These are phyloP conservation scores for Elymnias hypermnestra DNA, from an alignment of 1,140 invertebrate genomes.

Conservation along the genomic window DNA sequence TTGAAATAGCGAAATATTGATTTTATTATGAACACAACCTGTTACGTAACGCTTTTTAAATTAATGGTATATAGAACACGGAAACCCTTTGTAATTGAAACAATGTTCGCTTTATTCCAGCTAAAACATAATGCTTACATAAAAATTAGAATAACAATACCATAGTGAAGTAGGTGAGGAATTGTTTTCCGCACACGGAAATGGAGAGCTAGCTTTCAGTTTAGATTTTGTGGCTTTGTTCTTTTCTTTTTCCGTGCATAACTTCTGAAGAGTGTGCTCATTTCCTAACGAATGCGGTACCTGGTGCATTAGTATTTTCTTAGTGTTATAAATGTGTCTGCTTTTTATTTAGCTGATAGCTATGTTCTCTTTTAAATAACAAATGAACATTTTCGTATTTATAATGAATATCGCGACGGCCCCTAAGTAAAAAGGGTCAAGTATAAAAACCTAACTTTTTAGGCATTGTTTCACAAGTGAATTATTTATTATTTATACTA, in stretches of 20 bases:
- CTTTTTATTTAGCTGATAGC: too few relatives aligned
- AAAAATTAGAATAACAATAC: slow-evolving; percentile 14
- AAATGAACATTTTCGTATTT: too few relatives aligned
- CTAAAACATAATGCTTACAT: slow-evolving; percentile 8
- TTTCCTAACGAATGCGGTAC: not conserved
- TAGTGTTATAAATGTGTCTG: too few relatives aligned
- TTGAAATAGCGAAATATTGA: too few relatives aligned
- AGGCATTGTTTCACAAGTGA: too few relatives aligned
- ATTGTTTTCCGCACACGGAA: slow-evolving; percentile 11
- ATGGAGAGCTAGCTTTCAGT: slow-evolving; percentile 13
- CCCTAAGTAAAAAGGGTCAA: too few relatives aligned
- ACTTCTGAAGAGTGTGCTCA: not conserved
- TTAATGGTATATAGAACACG: not conserved
- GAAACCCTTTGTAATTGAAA: not conserved
- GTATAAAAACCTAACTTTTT: too few relatives aligned
- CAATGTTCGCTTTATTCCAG: slow-evolving; percentile 1
- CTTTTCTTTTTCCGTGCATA: slow-evolving; percentile 7
- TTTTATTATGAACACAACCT: too few relatives aligned
- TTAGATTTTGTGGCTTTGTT: slow-evolving; percentile 9
- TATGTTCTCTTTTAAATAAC: too few relatives aligned
- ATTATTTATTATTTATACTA: too few relatives aligned
- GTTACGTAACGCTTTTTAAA: not conserved
- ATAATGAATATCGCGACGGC: too few relatives aligned
- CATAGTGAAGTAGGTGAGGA: slow-evolving; percentile 14
- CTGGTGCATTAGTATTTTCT: too few relatives aligned